phyloP scores from a whole-genome alignment of 2,113 vertebrate genomes.

The Gavialis gangeticus region DNA sequence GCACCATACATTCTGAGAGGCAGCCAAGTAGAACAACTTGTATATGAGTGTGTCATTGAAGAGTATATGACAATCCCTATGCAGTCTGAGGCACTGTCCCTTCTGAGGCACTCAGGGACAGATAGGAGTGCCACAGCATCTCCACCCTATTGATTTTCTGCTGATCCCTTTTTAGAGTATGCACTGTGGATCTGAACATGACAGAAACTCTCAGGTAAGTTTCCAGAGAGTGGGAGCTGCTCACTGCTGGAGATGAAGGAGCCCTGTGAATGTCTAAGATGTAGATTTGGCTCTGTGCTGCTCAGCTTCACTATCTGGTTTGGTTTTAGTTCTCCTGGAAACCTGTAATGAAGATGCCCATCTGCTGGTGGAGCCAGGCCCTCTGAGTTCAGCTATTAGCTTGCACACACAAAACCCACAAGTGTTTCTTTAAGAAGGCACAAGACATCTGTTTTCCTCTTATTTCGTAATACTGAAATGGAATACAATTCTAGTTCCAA shows the following conservation, averaged over 20 bases:
- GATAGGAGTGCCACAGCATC: not conserved
- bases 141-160: not conserved
- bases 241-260: not conserved
- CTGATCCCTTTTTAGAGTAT: not conserved
- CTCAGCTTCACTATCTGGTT: not conserved
- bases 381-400: not conserved
- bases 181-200: not conserved
- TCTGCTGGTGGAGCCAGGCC: conserved; percentile 67
- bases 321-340: conserved; percentile 19
- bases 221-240: too few relatives aligned
- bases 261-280: not conserved
- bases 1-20: not conserved
- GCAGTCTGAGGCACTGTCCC: not conserved
- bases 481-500: conserved; percentile 55
- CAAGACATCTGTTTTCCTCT: conserved; percentile 76
- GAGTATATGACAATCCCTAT: not conserved
- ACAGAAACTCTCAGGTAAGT: not conserved
- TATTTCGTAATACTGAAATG: conserved; percentile 66
- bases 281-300: not conserved
- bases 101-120: not conserved
- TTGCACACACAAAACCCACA: conserved; percentile 62
- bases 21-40: not conserved
- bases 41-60: not conserved
- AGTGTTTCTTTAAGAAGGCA: conserved; percentile 53
- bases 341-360: conserved; percentile 8